phyloP scores from a whole-genome alignment of 1,140 invertebrate genomes.

The Achroia grisella region DNA sequence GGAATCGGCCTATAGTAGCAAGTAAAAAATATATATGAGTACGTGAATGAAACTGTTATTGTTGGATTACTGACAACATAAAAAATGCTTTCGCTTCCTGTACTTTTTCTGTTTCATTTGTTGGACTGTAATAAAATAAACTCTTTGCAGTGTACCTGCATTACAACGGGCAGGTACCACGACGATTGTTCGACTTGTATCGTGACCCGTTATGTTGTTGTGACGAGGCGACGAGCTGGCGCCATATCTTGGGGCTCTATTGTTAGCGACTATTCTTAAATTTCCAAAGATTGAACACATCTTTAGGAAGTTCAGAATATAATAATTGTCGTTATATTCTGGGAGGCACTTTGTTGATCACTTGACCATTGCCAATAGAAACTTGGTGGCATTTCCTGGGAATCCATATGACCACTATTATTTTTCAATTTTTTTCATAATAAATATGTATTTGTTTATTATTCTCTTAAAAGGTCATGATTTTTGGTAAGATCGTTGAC shows the following conservation, averaged over 20 bases:
- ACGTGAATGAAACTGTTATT: conserved; percentile 37
- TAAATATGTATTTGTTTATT: too few relatives aligned
- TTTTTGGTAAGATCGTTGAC: too few relatives aligned
- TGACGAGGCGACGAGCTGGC: conserved; percentile 44
- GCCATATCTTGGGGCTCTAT: conserved; percentile 30
- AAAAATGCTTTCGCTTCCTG: conserved; percentile 49
- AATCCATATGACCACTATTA: neutral
- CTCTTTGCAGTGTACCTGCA: conserved; percentile 40
- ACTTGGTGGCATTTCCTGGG: conserved; percentile 25
- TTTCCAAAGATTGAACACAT: conserved; percentile 2
- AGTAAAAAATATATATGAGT: neutral
- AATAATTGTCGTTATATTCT: conserved; percentile 20
- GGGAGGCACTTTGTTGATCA: conserved; percentile 22
- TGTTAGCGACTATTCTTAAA: neutral
- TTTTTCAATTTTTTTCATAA: too few relatives aligned
- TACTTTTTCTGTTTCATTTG: conserved; percentile 33
- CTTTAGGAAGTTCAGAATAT: too few relatives aligned
- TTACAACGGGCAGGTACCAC: conserved; percentile 46
- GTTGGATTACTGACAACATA: conserved; percentile 32
- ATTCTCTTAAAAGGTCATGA: too few relatives aligned
- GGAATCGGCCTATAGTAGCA: too few relatives aligned
- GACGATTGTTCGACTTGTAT: conserved; percentile 36
- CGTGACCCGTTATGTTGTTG: conserved; percentile 50
- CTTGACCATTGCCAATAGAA: conserved; percentile 15
- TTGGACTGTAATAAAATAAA: conserved; percentile 26